These are phyloP conservation scores for Noctua janthe DNA, from an alignment of 2,888 invertebrate species.

Conservation along the genomic window DNA sequence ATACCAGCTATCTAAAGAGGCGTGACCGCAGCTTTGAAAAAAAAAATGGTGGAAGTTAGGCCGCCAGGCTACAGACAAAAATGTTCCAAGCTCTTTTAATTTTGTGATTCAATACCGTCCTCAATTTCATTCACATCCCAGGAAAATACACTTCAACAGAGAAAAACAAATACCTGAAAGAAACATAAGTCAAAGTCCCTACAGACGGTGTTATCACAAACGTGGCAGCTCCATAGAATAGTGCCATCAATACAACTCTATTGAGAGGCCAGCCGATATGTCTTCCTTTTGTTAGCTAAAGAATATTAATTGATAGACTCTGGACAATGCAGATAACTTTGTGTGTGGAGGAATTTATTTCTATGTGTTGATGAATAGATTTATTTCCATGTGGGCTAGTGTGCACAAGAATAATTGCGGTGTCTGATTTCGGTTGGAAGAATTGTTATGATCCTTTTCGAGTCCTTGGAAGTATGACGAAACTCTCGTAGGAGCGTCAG, in stretches of 20 bases:
- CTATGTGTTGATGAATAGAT: constrained; percentile 40
- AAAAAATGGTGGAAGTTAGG: no score
- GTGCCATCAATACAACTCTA: constrained; percentile 54
- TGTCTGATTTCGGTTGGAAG: constrained; percentile 14
- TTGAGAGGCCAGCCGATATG: constrained; percentile 48
- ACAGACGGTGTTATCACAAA: constrained; percentile 30
- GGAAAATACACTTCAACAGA: not conserved
- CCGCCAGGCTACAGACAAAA: no score
- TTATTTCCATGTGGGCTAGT: constrained; percentile 21
- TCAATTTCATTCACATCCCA: not conserved
- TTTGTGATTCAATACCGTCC: not conserved
- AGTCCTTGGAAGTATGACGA: not conserved
- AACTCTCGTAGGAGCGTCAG: not conserved
- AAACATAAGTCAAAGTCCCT: constrained; percentile 39
- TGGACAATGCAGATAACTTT: constrained; percentile 52
- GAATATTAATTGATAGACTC: constrained; percentile 63
- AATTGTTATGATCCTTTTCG: constrained; percentile 1
- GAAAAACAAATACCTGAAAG: constrained; percentile 2
- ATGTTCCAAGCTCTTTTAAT: no score
- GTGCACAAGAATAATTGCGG: constrained; percentile 31
- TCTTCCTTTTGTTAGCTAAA: constrained; percentile 58
- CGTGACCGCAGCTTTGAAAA: no score
- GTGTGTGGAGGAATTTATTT: constrained; percentile 28
- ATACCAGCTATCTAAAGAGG: no score
- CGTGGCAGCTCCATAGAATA: constrained; percentile 23